phyloP scores from a whole-genome alignment of 2,113 vertebrate genomes.

The Motacilla alba region DNA sequence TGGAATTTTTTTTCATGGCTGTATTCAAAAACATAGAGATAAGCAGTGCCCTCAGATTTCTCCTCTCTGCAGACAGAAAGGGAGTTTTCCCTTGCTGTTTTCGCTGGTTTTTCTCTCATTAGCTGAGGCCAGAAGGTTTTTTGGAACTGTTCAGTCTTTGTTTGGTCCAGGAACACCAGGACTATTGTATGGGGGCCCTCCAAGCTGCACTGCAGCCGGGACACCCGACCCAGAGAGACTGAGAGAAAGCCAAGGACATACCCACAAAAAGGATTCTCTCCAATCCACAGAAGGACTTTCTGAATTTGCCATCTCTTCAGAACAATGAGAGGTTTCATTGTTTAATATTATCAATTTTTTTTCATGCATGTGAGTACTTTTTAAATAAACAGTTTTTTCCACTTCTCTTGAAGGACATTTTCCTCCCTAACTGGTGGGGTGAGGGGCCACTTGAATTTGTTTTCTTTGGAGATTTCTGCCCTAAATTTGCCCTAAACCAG shows the following conservation, averaged over 20 bases:
- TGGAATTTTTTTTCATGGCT: not conserved
- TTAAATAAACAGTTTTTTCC: not conserved
- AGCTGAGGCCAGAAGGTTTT: not conserved
- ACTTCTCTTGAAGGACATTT: not conserved
- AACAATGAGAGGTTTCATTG: not conserved
- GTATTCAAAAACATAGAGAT: not conserved
- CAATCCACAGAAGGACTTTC: not conserved
- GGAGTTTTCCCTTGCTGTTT: not conserved
- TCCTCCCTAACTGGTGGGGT: fast-evolving
- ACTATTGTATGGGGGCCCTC: not conserved
- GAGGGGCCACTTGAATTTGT: fast-evolving
- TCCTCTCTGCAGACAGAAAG: not conserved
- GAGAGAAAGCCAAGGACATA: not conserved
- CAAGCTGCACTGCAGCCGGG: fast-evolving
- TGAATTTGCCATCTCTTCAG: not conserved
- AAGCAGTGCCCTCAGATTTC: not conserved
- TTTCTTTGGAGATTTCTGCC: not conserved
- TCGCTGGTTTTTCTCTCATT: fast-evolving
- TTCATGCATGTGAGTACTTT: not conserved
- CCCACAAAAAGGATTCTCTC: not conserved
- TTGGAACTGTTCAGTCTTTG: not conserved
- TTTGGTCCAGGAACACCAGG: not conserved
- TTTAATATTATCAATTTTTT: not conserved
- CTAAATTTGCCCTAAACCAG: not conserved
- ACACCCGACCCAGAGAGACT: too few relatives aligned